Percentiles rank a stretch among this genome's conserved stretches.
Evolutionary conservation across 2,888 invertebrate genomes (phyloP).

Genomic region (Mycalesis mineus): DNA sequence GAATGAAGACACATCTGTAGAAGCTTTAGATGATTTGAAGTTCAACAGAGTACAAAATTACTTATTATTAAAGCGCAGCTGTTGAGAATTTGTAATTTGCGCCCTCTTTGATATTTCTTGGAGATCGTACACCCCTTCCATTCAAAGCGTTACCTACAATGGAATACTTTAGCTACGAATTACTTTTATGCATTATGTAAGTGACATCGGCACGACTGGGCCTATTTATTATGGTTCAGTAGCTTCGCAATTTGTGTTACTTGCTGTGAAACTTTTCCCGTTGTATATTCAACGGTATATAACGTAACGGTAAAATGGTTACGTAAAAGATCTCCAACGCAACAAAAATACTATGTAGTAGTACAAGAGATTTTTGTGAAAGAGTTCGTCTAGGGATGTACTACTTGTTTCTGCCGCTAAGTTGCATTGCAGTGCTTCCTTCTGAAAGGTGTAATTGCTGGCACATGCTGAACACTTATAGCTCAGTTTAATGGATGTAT

Average conservation of each 20-base stretch:
- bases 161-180: background rate
- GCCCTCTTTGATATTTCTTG: conserved; percentile 55
- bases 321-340: too few relatives aligned
- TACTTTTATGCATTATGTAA: conserved; percentile 5
- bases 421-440: too few relatives aligned
- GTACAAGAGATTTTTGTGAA: too few relatives aligned
- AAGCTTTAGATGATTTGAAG: conserved; percentile 63
- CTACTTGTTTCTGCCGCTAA: too few relatives aligned
- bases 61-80: conserved; percentile 56
- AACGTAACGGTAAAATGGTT: too few relatives aligned
- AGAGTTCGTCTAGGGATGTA: too few relatives aligned
- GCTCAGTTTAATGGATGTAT: too few relatives aligned
- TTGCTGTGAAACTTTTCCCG: too few relatives aligned
- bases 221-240: background rate
- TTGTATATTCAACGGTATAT: too few relatives aligned
- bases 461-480: too few relatives aligned
- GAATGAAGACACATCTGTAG: conserved; percentile 58
- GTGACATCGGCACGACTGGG: background rate
- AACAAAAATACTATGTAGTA: too few relatives aligned
- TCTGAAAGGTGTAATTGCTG: too few relatives aligned
- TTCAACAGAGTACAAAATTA: conserved; percentile 68
- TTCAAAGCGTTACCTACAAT: background rate
- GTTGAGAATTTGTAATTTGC: conserved; percentile 62
- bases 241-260: background rate
- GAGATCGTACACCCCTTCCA: conserved; percentile 23